A percentile compares a stretch with the other conserved stretches of the same genome.
Evolutionary conservation across 2,797 vertebrate genomes (phyloP).

Genomic region (Salmo trutta): DNA sequence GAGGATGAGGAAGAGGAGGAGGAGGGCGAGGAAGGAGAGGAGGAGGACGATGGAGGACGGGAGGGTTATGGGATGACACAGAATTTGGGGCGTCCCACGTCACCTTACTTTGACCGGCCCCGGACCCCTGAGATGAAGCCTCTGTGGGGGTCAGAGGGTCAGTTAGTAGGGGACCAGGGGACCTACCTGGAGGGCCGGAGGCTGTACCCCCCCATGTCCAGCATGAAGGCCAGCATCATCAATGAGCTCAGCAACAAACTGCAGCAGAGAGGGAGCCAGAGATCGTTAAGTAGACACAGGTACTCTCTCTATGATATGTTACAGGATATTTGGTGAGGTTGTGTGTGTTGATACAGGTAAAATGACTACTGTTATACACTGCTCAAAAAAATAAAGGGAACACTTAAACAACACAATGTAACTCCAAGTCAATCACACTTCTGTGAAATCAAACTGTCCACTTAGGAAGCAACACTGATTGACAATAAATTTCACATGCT

Average conservation of each 20-base stretch:
- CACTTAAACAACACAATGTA: too few relatives aligned
- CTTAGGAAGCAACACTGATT: too few relatives aligned
- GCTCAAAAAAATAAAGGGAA: too few relatives aligned
- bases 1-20: constrained; percentile 67
- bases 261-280: constrained; percentile 84
- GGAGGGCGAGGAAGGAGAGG: constrained; percentile 59
- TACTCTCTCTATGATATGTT: constrained; percentile 44
- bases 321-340: neutral
- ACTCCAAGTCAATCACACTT: too few relatives aligned
- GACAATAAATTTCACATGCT: too few relatives aligned
- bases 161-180: constrained; percentile 55
- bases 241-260: constrained; percentile 90
- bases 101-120: constrained; percentile 78
- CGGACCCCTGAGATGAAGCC: constrained; percentile 79
- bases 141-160: constrained; percentile 72
- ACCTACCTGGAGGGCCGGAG: constrained; percentile 75
- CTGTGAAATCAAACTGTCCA: too few relatives aligned
- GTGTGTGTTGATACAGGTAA: neutral
- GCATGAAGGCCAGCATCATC: constrained; percentile 91
- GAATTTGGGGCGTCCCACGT: constrained; percentile 72
- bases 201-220: constrained; percentile 78
- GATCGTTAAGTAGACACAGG: constrained; percentile 84
- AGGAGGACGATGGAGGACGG: constrained; percentile 56
- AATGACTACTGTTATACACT: too few relatives aligned
- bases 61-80: constrained; percentile 70